phyloP scores from a whole-genome alignment of 2,888 invertebrate species.

The Hypselothyrea guttata region DNA sequence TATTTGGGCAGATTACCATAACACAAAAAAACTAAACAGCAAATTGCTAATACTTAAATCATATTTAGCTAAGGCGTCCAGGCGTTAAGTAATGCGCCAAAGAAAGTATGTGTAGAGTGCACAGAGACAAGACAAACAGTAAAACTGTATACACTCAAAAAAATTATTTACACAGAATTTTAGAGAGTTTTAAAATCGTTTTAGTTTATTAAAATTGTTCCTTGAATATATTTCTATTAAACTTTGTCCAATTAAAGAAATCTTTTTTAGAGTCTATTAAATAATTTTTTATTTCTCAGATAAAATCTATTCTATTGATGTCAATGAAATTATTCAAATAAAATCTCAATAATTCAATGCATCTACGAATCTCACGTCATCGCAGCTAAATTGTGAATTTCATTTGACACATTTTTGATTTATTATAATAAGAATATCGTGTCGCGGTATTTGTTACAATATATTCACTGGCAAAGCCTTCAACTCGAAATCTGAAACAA shows the following conservation, averaged over 20 bases:
- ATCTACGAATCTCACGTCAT: slow-evolving; percentile 56
- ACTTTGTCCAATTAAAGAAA: too few species aligned
- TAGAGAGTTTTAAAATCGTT: too few species aligned
- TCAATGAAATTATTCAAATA: too few species aligned
- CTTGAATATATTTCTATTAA: too few species aligned
- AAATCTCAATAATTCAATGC: background rate
- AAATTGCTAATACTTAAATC: slow-evolving; percentile 5
- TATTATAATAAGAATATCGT: slow-evolving; percentile 47
- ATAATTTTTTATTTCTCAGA: too few species aligned
- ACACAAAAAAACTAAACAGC: slow-evolving; percentile 9
- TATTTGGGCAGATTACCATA: slow-evolving; percentile 69
- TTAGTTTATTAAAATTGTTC: too few species aligned
- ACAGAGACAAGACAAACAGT: too few species aligned
- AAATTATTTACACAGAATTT: too few species aligned
- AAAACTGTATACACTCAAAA: too few species aligned
- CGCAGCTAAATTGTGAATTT: slow-evolving; percentile 25
- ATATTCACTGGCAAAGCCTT: slow-evolving; percentile 63
- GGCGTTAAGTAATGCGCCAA: slow-evolving; percentile 47
- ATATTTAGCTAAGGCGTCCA: slow-evolving; percentile 52
- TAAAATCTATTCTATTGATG: too few species aligned
- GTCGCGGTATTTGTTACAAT: slow-evolving; percentile 68
- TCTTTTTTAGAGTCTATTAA: too few species aligned
- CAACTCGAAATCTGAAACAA: slow-evolving; percentile 27
- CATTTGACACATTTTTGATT: slow-evolving; percentile 42
- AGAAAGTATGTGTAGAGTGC: slow-evolving; percentile 50